Evolutionary conservation across 2,797 vertebrate species (phyloP).

Genomic region (Limosa lapponica): DNA sequence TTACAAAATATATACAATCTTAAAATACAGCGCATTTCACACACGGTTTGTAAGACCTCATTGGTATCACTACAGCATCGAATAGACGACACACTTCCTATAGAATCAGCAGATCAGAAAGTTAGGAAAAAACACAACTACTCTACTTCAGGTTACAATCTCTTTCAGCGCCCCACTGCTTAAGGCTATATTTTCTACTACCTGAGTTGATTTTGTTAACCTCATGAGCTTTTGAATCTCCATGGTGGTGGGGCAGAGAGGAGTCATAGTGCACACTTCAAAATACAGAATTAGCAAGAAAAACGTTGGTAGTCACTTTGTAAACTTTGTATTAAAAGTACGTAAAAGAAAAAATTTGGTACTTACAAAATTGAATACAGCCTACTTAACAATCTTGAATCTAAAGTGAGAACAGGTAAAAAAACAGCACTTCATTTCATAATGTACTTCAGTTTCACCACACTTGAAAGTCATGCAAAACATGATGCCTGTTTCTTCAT

Average conservation of each 20-base stretch:
- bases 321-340: constrained; percentile 64
- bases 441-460: constrained; percentile 72
- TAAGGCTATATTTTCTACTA: constrained; percentile 18
- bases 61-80: background rate
- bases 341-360: constrained; percentile 65
- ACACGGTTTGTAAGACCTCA: background rate
- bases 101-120: background rate
- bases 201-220: constrained; percentile 29
- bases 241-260: fast-evolving
- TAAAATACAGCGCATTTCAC: background rate
- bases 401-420: constrained; percentile 49
- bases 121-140: background rate
- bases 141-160: background rate
- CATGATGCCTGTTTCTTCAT: constrained; percentile 65
- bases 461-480: constrained; percentile 66
- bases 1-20: constrained; percentile 44
- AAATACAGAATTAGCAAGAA: background rate
- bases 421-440: constrained; percentile 50
- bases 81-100: background rate
- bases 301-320: constrained; percentile 47
- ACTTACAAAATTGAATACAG: constrained; percentile 70
- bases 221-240: background rate
- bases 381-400: constrained; percentile 65
- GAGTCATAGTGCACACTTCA: background rate
- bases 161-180: background rate